Evolutionary conservation across 2,113 vertebrate genomes (phyloP).

Genomic region (Tursiops truncatus): DNA sequence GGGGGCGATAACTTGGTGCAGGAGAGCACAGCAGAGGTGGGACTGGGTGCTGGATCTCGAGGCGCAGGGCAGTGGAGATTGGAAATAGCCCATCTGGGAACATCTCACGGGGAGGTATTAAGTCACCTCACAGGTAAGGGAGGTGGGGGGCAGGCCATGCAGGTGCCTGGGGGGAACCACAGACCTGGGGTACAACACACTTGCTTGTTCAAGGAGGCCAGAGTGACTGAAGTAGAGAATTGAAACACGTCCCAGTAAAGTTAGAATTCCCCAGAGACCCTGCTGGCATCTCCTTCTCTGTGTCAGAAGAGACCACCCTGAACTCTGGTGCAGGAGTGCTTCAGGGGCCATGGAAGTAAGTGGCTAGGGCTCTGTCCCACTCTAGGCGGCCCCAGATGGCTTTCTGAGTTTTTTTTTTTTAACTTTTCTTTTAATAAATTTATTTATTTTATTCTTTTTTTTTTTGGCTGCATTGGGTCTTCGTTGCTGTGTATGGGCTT

Average conservation of each 20-base stretch:
- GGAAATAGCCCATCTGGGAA: neutral
- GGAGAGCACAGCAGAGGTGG: neutral
- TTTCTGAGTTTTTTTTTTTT: neutral
- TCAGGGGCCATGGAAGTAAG: neutral
- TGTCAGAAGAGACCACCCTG: neutral
- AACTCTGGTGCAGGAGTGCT: neutral
- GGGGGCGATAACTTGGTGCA: neutral
- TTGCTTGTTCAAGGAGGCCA: neutral
- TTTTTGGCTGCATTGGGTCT: too few species aligned
- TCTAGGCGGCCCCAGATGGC: too few species aligned
- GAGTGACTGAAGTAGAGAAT: neutral
- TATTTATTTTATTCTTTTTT: too few species aligned
- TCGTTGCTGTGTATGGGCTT: too few species aligned
- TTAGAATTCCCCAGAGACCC: neutral
- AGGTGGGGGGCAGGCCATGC: fast-evolving
- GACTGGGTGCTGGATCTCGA: neutral
- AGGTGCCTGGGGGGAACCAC: neutral
- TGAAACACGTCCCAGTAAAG: neutral
- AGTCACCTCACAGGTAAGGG: neutral
- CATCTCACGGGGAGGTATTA: neutral
- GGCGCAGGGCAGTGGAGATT: neutral
- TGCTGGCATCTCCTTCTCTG: neutral
- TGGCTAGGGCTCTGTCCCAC: neutral
- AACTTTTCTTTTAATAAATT: too few species aligned
- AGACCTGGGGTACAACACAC: neutral